Evolutionary conservation across 1,140 invertebrate species (phyloP).

Genomic region (Manduca sexta): DNA sequence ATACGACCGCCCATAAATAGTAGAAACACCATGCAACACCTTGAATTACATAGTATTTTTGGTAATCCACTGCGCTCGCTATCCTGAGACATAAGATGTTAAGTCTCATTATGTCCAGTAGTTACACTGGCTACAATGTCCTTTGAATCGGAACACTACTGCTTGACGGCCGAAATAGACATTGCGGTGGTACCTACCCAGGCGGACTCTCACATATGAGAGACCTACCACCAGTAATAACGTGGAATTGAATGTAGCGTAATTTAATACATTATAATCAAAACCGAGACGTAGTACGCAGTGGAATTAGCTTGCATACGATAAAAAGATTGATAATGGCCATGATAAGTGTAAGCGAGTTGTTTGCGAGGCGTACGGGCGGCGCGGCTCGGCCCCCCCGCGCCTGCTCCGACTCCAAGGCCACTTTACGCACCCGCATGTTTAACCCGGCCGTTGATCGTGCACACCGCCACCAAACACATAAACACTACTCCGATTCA

Average conservation of each 20-base stretch:
- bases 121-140: no score
- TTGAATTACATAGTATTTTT: no score
- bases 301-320: slow-evolving; percentile 25
- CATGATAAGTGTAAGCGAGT: slow-evolving; percentile 32
- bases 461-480: slow-evolving; percentile 13
- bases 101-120: no score
- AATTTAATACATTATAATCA: slow-evolving; percentile 9
- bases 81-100: no score
- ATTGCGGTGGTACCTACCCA: no score
- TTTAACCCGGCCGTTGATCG: slow-evolving; percentile 36
- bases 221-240: no score
- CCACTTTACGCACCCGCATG: slow-evolving; percentile 61
- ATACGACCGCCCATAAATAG: no score
- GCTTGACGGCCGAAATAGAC: no score
- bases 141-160: no score
- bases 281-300: slow-evolving; percentile 7
- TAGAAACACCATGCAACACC: no score
- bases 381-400: slow-evolving; percentile 20
- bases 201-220: no score
- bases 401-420: slow-evolving; percentile 50
- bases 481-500: slow-evolving; percentile 10
- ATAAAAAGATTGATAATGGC: slow-evolving; percentile 46
- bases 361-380: slow-evolving; percentile 32
- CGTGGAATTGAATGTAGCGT: slow-evolving; percentile 12
- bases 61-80: no score